Conservation (phyloP, 2,888 invertebrate species). For the Patella ulyssiponensis region DNA sequence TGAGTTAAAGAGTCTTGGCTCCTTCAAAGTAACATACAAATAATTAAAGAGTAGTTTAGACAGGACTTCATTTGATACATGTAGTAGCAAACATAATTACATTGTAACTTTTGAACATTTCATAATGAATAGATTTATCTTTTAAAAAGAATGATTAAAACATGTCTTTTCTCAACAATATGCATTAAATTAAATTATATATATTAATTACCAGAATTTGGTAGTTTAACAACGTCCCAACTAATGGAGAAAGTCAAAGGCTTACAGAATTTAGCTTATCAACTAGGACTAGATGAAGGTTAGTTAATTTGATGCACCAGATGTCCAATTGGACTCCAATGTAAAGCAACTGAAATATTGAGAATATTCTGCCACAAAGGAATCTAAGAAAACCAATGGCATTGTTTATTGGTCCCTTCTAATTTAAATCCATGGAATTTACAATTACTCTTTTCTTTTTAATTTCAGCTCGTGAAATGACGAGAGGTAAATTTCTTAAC, state of each 20-base stretch:
- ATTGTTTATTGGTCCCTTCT: too few relatives aligned
- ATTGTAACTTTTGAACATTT: neutral
- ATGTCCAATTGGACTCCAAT: too few relatives aligned
- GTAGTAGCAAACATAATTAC: neutral
- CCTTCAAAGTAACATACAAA: too few relatives aligned
- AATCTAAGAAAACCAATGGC: too few relatives aligned
- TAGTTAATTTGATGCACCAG: neutral
- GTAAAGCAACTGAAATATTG: neutral
- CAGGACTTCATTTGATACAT: neutral
- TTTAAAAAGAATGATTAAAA: neutral
- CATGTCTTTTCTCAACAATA: neutral
- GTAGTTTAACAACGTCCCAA: slow-evolving; percentile 82
- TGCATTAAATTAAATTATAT: slow-evolving; percentile 28
- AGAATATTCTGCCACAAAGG: too few relatives aligned
- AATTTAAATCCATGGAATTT: too few relatives aligned
- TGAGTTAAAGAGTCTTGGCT: too few relatives aligned
- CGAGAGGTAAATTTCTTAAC: slow-evolving; percentile 93
- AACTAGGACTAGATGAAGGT: slow-evolving; percentile 90
- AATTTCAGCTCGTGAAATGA: slow-evolving; percentile 88
- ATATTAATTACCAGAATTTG: slow-evolving; percentile 73
- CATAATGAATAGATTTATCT: neutral
- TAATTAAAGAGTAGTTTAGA: too few relatives aligned
- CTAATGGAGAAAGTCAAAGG: slow-evolving; percentile 94
- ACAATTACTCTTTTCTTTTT: slow-evolving; percentile 17
- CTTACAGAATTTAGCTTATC: slow-evolving; percentile 93